These are phyloP conservation scores for Paedocypris sp. DNA, from an alignment of 2,113 vertebrate species.

Conservation along the genomic window DNA sequence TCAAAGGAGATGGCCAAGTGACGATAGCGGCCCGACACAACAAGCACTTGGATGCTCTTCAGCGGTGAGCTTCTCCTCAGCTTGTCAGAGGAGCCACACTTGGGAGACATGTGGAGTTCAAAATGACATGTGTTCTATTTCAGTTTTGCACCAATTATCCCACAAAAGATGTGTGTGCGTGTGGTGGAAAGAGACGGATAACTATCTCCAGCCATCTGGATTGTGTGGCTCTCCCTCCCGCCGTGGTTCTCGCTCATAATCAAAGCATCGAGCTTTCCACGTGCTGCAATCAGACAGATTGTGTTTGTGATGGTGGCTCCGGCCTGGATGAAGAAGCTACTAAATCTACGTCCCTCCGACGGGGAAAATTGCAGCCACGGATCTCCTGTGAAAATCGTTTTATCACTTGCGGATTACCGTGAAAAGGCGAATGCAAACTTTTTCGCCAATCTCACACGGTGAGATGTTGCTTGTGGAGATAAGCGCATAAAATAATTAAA, in stretches of 20 bases:
- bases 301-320: not conserved
- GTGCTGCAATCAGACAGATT: slow-evolving; percentile 8
- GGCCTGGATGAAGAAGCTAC: not conserved
- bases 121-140: no score
- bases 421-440: slow-evolving; percentile 6
- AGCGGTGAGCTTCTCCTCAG: not conserved
- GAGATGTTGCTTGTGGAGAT: no score
- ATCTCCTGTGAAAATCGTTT: not conserved
- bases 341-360: not conserved
- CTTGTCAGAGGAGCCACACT: not conserved
- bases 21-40: not conserved
- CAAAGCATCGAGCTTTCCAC: not conserved
- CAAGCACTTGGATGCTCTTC: not conserved
- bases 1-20: not conserved
- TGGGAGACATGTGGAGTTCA: not conserved
- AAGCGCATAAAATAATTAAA: no score
- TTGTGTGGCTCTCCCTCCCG: not conserved
- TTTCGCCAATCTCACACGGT: not conserved
- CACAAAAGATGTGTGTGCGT: not conserved
- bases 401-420: not conserved
- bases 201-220: not conserved
- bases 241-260: not conserved
- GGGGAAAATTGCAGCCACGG: not conserved
- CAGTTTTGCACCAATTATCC: slow-evolving; percentile 1
- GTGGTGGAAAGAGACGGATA: not conserved